phyloP scores from a whole-genome alignment of 2,113 vertebrate species.

The Pygoscelis adeliae region DNA sequence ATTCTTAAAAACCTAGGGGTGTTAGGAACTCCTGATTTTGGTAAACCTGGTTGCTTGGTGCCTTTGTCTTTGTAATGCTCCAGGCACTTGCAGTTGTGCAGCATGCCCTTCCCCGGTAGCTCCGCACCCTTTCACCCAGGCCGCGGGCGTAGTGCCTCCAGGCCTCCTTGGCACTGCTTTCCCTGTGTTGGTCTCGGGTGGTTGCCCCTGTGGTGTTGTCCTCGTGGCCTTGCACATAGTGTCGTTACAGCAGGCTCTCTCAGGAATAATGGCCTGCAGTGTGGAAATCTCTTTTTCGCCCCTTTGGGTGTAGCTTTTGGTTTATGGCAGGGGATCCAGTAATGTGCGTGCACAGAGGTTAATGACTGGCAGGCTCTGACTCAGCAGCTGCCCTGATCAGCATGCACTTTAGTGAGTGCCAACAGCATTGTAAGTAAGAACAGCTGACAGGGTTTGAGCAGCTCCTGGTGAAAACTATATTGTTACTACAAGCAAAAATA shows the following conservation, averaged over 20 bases:
- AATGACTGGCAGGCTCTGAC: not conserved
- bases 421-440: not conserved
- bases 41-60: not conserved
- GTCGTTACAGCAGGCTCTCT: not conserved
- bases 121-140: not conserved
- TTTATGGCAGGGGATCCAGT: not conserved
- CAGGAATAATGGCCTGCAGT: not conserved
- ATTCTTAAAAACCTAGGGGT: not conserved
- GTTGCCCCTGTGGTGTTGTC: not conserved
- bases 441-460: not conserved
- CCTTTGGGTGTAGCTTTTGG: not conserved
- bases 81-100: not conserved
- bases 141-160: fast-evolving
- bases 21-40: not conserved
- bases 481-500: not conserved
- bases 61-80: not conserved
- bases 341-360: not conserved
- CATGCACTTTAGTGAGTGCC: not conserved
- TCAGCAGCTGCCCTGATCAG: not conserved
- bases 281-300: fast-evolving
- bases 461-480: not conserved
- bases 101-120: not conserved
- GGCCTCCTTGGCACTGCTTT: not conserved
- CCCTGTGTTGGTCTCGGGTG: fast-evolving
- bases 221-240: not conserved